Conservation (phyloP, 2,888 invertebrate species). For the Eupithecia insigniata region DNA sequence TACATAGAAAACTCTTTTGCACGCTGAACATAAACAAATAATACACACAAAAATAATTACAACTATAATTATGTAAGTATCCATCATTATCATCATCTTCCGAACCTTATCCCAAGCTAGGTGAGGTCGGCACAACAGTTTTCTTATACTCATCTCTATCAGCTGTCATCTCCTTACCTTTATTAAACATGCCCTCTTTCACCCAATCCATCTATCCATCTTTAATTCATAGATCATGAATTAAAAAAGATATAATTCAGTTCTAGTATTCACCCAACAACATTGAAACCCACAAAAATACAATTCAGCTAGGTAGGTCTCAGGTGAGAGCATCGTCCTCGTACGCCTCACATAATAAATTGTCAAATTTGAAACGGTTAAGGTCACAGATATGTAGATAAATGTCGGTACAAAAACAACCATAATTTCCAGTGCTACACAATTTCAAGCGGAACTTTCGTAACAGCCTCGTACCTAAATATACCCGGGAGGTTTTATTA, state of each 20-base stretch:
- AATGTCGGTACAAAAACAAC: slow-evolving; percentile 8
- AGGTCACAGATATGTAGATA: background rate
- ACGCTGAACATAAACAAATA: too few relatives aligned
- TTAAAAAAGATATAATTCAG: background rate
- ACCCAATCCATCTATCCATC: too few relatives aligned
- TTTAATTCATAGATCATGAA: background rate
- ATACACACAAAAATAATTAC: too few relatives aligned
- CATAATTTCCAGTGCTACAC: slow-evolving; percentile 10
- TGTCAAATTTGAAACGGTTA: background rate
- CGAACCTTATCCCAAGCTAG: too few relatives aligned
- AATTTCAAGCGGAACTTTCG: slow-evolving; percentile 26
- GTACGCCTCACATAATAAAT: background rate
- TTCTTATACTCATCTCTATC: too few relatives aligned
- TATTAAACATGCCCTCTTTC: too few relatives aligned
- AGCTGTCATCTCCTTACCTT: too few relatives aligned
- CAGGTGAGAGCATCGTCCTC: background rate
- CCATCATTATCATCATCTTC: too few relatives aligned
- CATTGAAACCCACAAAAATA: background rate
- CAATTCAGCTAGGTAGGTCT: background rate
- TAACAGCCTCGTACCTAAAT: slow-evolving; percentile 35
- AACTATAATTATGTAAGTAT: too few relatives aligned
- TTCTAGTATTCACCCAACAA: background rate
- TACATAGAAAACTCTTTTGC: too few relatives aligned
- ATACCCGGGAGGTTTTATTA: slow-evolving; percentile 49
- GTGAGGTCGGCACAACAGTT: too few relatives aligned